Percentiles rank a stretch among this genome's conserved stretches.
Conservation (phyloP, 92 coral and sea anemone genomes). For the Bergia puertoricense region DNA sequence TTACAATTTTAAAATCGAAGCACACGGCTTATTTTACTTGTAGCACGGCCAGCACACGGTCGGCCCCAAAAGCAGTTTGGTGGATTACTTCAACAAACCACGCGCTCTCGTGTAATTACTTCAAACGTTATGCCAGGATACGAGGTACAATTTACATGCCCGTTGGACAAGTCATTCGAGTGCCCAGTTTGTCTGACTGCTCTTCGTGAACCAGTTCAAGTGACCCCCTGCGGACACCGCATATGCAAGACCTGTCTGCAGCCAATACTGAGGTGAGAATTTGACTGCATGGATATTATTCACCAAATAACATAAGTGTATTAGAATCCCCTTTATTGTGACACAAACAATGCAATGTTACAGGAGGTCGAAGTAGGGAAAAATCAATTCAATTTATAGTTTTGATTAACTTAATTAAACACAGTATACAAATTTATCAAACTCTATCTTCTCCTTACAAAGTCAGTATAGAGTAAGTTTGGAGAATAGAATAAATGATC, state of each 20-base stretch:
- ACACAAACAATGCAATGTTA: not conserved
- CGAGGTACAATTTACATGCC: conserved; percentile 76
- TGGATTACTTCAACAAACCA: too few relatives aligned
- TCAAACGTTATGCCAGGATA: conserved; percentile 85
- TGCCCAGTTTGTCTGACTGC: conserved; percentile 96
- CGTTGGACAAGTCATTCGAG: conserved; percentile 94
- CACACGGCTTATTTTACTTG: not conserved
- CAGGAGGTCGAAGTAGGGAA: not conserved
- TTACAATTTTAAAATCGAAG: not conserved
- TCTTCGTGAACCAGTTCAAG: conserved; percentile 96
- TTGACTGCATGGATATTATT: too few relatives aligned
- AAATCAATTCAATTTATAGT: too few relatives aligned
- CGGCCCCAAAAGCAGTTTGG: not conserved
- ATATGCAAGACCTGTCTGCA: conserved; percentile 91
- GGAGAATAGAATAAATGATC: too few relatives aligned
- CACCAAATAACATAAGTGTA: not conserved
- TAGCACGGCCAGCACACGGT: not conserved
- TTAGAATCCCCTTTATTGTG: too few relatives aligned
- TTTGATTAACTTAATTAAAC: too few relatives aligned
- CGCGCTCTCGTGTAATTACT: not conserved
- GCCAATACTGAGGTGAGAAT: conserved; percentile 83
- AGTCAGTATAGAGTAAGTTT: too few relatives aligned
- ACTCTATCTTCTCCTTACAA: too few relatives aligned
- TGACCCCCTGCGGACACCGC: conserved; percentile 99
- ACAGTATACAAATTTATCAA: too few relatives aligned